A percentile compares a stretch with the other conserved stretches of the same genome.
phyloP scores from a whole-genome alignment of 2,797 vertebrate species.

The Euphonia xanthogaster region DNA sequence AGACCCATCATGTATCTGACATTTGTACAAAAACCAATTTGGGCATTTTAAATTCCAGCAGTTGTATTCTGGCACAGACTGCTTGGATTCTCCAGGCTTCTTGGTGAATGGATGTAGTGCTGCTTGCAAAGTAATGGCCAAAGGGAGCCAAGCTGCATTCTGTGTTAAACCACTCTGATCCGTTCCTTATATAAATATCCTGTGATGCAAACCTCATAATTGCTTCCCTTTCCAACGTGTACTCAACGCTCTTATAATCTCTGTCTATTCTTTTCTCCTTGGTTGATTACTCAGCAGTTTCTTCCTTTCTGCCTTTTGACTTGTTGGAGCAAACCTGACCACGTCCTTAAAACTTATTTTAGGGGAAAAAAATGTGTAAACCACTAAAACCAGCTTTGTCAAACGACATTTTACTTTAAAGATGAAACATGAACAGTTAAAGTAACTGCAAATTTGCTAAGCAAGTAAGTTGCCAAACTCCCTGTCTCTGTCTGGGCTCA shows the following conservation, averaged over 20 bases:
- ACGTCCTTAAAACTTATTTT: not conserved
- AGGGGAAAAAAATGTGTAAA: not conserved
- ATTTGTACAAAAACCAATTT: accelerated
- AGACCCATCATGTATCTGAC: not conserved
- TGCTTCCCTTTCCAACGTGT: not conserved
- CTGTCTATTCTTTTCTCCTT: not conserved
- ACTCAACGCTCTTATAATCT: not conserved
- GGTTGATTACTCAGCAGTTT: constrained; percentile 8
- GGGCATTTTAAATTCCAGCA: not conserved
- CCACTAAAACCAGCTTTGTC: not conserved
- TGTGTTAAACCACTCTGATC: not conserved
- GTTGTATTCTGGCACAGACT: not conserved
- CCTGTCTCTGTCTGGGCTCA: not conserved
- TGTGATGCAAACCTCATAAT: not conserved
- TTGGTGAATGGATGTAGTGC: not conserved
- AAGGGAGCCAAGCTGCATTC: not conserved
- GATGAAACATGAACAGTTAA: not conserved
- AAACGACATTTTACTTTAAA: not conserved
- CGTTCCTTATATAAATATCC: not conserved
- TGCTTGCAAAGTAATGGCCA: not conserved
- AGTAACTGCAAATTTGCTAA: not conserved
- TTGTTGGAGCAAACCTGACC: not conserved
- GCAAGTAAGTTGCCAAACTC: not conserved
- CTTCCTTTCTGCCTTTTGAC: not conserved
- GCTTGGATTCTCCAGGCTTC: not conserved